Conservation (phyloP, 2,113 vertebrate species). For the Pedionomus torquatus region DNA sequence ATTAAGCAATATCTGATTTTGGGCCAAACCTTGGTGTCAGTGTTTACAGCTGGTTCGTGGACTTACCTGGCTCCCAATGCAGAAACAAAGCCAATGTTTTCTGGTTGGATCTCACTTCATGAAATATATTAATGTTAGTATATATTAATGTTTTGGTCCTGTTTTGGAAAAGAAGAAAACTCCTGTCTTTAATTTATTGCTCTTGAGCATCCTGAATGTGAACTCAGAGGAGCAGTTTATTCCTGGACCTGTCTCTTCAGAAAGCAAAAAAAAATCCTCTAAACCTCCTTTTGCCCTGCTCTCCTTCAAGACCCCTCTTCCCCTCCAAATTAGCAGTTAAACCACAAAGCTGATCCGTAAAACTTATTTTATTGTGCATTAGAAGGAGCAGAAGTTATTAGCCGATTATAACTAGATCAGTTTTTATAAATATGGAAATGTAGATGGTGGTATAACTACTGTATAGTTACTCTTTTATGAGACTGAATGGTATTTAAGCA, state of each 20-base stretch:
- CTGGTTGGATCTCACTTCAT: conserved; percentile 32
- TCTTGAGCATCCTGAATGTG: conserved; percentile 32
- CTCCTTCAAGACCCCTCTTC: background rate
- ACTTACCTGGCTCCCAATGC: background rate
- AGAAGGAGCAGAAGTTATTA: background rate
- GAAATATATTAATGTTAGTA: conserved; percentile 10
- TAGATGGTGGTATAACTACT: background rate
- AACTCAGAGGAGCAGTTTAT: background rate
- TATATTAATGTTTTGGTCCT: background rate
- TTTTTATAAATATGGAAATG: conserved; percentile 46
- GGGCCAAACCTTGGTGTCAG: background rate
- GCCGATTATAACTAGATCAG: background rate
- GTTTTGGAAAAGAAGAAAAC: conserved; percentile 12
- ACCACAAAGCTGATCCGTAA: conserved; percentile 10
- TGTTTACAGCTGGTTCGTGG: background rate
- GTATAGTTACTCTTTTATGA: conserved; percentile 38
- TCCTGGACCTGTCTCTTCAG: background rate
- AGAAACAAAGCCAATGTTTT: background rate
- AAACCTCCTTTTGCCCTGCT: background rate
- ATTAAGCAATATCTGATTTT: background rate
- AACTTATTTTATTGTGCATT: conserved; percentile 10
- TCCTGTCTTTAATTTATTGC: conserved; percentile 25
- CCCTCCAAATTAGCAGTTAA: background rate
- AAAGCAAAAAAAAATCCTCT: background rate
- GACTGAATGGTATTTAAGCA: conserved; percentile 45